Evolutionary conservation across 2,797 vertebrate genomes (phyloP).

Genomic region (Danio aesculapii): DNA sequence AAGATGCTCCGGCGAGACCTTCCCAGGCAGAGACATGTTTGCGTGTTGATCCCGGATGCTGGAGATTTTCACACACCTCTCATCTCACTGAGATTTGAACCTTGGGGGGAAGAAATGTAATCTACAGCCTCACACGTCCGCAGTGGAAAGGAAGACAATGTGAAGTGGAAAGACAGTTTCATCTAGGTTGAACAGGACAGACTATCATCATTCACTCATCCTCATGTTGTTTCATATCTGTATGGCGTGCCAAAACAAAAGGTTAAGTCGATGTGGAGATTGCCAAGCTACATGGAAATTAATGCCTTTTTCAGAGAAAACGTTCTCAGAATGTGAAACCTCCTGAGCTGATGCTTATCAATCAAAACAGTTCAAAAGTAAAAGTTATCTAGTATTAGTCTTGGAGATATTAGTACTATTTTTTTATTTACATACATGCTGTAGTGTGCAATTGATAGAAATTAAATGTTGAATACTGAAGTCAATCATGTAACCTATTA

Average conservation of each 20-base stretch:
- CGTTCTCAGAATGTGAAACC: background rate
- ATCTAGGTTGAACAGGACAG: conserved; percentile 29
- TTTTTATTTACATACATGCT: too few relatives aligned
- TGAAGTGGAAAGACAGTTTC: conserved; percentile 32
- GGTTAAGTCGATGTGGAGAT: background rate
- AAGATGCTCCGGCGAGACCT: conserved; percentile 34
- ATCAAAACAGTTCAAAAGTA: background rate
- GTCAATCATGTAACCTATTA: too few relatives aligned
- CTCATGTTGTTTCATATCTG: background rate
- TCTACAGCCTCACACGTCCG: conserved; percentile 60
- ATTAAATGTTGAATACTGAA: too few relatives aligned
- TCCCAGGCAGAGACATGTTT: conserved; percentile 45
- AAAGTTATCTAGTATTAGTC: background rate
- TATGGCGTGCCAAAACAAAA: background rate
- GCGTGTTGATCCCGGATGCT: conserved; percentile 26
- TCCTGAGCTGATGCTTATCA: background rate
- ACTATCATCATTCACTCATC: background rate
- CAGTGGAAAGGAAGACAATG: conserved; percentile 37
- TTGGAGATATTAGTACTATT: too few relatives aligned
- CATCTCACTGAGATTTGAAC: conserved; percentile 51
- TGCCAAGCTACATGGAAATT: background rate
- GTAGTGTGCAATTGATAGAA: too few relatives aligned
- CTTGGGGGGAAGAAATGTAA: conserved; percentile 51
- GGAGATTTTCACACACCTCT: conserved; percentile 43
- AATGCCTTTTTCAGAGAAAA: background rate